phyloP scores from a whole-genome alignment of 1,140 invertebrate species.

The Meloidogyne exigua region DNA sequence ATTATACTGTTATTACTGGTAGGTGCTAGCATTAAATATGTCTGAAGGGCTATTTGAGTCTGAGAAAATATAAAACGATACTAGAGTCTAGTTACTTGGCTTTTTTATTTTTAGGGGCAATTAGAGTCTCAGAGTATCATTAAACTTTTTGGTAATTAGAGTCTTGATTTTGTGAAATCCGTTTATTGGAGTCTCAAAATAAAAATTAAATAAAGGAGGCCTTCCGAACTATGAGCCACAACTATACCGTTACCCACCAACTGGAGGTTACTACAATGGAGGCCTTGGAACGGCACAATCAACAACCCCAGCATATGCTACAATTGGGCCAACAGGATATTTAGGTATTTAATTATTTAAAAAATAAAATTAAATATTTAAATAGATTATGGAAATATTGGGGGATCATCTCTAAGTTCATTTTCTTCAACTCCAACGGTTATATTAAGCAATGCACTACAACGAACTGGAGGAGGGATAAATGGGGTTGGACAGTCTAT shows the following conservation, averaged over 20 bases:
- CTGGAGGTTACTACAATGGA: not conserved
- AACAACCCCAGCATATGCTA: not conserved
- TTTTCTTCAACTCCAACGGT: constrained; percentile 11
- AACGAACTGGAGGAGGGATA: constrained; percentile 1
- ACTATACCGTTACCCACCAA: constrained; percentile 9
- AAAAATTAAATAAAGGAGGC: not conserved
- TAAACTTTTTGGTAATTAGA: no score
- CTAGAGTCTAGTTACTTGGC: not conserved
- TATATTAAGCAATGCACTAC: constrained; percentile 5
- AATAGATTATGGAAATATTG: not conserved
- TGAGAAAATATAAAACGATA: not conserved
- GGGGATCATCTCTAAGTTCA: not conserved
- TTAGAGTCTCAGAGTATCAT: no score
- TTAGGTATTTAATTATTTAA: not conserved
- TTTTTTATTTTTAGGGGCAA: no score
- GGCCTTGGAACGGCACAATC: not conserved
- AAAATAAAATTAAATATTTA: not conserved
- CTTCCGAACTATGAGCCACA: constrained; percentile 14
- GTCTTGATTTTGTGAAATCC: no score
- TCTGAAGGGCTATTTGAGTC: no score
- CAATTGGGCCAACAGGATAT: constrained; percentile 6
- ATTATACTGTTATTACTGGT: constrained; percentile 18
- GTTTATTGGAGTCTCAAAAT: no score
- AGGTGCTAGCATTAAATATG: no score
- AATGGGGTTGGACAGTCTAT: not conserved